A percentile compares a stretch with the other conserved stretches of the same genome.
phyloP scores from a whole-genome alignment of 2,888 invertebrate species.

The Meta bourneti region DNA sequence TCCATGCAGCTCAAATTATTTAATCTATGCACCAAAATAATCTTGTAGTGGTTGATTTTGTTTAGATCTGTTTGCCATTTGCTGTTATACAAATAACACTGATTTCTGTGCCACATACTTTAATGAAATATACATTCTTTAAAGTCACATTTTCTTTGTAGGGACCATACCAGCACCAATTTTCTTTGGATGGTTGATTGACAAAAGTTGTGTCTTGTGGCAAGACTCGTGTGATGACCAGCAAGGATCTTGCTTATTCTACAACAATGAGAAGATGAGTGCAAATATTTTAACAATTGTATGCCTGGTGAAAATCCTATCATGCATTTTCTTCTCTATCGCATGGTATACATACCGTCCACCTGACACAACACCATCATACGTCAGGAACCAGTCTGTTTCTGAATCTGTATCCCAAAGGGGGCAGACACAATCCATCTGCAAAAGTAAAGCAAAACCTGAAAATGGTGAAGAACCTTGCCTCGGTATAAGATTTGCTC shows the following conservation, averaged over 20 bases:
- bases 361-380: conserved; percentile 80
- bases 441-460: background rate
- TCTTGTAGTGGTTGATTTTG: too few species aligned
- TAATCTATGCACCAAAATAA: too few species aligned
- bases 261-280: conserved; percentile 87
- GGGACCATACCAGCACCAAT: conserved; percentile 96
- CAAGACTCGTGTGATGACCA: conserved; percentile 87
- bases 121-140: too few species aligned
- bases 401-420: conserved; percentile 1
- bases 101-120: too few species aligned
- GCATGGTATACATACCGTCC: conserved; percentile 89
- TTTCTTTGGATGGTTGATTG: conserved; percentile 95
- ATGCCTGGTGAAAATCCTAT: conserved; percentile 87
- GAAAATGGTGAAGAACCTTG: conserved; percentile 9
- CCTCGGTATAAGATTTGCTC: conserved; percentile 58
- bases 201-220: conserved; percentile 95
- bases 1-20: too few species aligned
- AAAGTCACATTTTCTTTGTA: conserved; percentile 69
- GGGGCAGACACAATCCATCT: conserved; percentile 17
- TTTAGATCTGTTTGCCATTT: too few species aligned
- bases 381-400: conserved; percentile 10
- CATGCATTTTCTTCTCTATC: conserved; percentile 87
- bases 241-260: conserved; percentile 87
- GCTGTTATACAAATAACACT: too few species aligned
- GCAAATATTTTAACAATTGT: conserved; percentile 89